A percentile compares a stretch with the other conserved stretches of the same genome.
These are phyloP conservation scores for Melangyna quadrimaculata DNA, from an alignment of 2,888 invertebrate genomes.

Conservation along the genomic window DNA sequence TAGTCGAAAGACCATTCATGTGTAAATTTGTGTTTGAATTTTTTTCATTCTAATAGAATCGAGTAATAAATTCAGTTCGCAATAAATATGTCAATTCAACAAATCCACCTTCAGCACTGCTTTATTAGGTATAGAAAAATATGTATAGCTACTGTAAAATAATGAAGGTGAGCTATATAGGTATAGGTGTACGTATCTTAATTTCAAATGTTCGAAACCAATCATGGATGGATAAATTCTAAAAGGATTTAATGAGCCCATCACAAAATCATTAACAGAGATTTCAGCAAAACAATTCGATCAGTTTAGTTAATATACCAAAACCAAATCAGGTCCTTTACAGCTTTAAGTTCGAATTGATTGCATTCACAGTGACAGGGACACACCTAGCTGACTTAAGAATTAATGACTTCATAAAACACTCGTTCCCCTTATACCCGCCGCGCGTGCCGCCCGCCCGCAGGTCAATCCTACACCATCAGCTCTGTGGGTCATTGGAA, in stretches of 20 bases:
- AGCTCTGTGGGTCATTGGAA: slow-evolving; percentile 48
- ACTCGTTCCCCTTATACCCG: neutral
- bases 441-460: neutral
- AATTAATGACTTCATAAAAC: slow-evolving; percentile 61
- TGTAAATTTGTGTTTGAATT: neutral
- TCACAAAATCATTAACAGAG: slow-evolving; percentile 59
- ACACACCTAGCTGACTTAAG: slow-evolving; percentile 46
- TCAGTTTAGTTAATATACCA: slow-evolving; percentile 15
- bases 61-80: slow-evolving; percentile 3
- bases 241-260: slow-evolving; percentile 49
- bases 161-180: no score
- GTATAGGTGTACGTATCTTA: no score
- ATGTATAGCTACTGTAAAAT: no score
- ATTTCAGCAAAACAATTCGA: slow-evolving; percentile 50
- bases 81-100: slow-evolving; percentile 22
- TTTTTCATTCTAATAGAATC: neutral
- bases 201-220: neutral
- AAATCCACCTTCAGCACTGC: neutral
- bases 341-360: slow-evolving; percentile 17
- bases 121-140: no score
- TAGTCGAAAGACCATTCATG: slow-evolving; percentile 8
- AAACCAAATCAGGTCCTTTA: neutral
- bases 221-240: slow-evolving; percentile 28
- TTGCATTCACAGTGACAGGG: slow-evolving; percentile 35
- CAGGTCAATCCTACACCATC: neutral